phyloP scores from a whole-genome alignment of 2,113 vertebrate species.

The pig (Sus scrofa) region DNA sequence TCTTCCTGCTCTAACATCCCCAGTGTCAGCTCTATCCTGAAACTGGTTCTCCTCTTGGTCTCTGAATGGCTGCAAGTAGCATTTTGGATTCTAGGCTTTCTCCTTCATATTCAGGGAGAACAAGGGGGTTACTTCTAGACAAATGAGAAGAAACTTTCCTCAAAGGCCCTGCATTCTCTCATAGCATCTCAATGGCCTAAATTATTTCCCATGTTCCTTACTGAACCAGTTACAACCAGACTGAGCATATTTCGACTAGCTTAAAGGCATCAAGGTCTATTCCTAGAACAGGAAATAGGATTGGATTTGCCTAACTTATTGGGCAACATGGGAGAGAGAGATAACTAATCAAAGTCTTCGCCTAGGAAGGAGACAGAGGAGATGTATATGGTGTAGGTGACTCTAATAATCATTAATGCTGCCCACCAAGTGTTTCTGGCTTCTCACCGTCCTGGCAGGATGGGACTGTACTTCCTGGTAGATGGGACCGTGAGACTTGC shows the following conservation, averaged over 20 bases:
- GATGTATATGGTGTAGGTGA: neutral
- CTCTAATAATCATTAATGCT: neutral
- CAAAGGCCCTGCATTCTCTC: neutral
- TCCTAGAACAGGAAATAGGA: neutral
- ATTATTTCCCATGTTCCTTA: neutral
- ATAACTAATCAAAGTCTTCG: constrained; percentile 13
- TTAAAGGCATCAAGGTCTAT: constrained; percentile 9
- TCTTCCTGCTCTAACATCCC: neutral
- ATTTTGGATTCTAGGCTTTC: neutral
- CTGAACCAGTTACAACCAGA: neutral
- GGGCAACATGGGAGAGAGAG: neutral
- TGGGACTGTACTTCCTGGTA: neutral
- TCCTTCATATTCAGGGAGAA: neutral
- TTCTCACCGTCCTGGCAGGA: neutral
- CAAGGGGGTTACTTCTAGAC: neutral
- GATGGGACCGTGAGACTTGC: neutral
- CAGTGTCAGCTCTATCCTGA: neutral
- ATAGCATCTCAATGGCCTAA: neutral
- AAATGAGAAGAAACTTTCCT: constrained; percentile 25
- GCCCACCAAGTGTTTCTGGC: neutral
- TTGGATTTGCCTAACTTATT: neutral
- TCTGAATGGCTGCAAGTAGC: neutral
- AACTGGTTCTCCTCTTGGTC: neutral
- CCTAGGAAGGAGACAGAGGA: neutral
- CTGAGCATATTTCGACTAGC: neutral